Evolutionary conservation across 2,888 invertebrate genomes (phyloP).

Genomic region (Drosophila parthenogenetica): DNA sequence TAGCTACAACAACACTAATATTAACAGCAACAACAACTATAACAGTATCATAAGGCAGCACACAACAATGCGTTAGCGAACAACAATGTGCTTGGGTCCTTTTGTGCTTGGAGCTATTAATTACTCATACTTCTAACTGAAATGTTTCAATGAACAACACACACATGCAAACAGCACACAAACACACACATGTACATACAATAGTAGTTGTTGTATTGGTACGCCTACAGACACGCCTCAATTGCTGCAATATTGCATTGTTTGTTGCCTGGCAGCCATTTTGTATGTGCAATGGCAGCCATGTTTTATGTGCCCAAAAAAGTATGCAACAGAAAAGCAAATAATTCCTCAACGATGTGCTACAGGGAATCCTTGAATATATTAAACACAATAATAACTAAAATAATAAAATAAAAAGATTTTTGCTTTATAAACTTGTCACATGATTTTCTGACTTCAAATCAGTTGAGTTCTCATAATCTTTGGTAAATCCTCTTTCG

Average conservation of each 20-base stretch:
- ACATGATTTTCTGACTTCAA: not conserved
- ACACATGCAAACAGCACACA: conserved; percentile 2
- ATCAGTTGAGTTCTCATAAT: not conserved
- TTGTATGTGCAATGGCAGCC: conserved; percentile 46
- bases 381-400: not conserved
- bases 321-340: conserved; percentile 41
- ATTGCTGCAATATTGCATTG: conserved; percentile 36
- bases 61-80: conserved; percentile 13
- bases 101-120: conserved; percentile 51
- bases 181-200: conserved; percentile 3
- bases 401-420: not conserved
- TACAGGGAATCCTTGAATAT: conserved; percentile 4
- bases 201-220: conserved; percentile 24
- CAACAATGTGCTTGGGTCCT: conserved; percentile 34
- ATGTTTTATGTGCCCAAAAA: conserved; percentile 40
- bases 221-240: conserved; percentile 26
- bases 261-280: conserved; percentile 41
- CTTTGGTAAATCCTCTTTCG: not conserved
- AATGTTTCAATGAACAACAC: conserved; percentile 20
- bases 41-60: not conserved
- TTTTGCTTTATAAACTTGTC: not conserved
- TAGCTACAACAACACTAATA: conserved; percentile 14
- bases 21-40: conserved; percentile 2
- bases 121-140: conserved; percentile 43
- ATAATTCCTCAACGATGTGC: conserved; percentile 19